These are phyloP conservation scores for Ethmia dodecea DNA, from an alignment of 2,888 invertebrate genomes.

Conservation along the genomic window DNA sequence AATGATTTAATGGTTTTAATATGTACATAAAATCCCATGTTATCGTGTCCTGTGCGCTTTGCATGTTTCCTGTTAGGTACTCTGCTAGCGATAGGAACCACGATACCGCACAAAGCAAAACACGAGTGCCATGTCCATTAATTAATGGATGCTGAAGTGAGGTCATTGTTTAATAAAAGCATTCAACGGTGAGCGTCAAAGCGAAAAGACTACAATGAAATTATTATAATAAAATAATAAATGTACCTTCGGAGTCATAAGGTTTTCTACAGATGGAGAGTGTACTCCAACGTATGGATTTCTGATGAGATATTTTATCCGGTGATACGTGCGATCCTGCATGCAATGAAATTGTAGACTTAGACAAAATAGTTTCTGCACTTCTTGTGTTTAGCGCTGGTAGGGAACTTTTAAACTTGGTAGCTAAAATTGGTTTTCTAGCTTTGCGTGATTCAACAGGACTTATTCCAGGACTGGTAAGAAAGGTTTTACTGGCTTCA, in stretches of 20 bases:
- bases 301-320: conserved; percentile 32
- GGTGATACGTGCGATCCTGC: too few species aligned
- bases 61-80: conserved; percentile 58
- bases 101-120: conserved; percentile 32
- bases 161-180: conserved; percentile 15
- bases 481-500: background rate
- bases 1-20: conserved; percentile 37
- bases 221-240: conserved; percentile 2
- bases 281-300: conserved; percentile 53
- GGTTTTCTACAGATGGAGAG: conserved; percentile 38
- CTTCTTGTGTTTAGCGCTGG: conserved; percentile 29
- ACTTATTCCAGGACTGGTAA: background rate
- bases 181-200: conserved; percentile 19
- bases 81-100: conserved; percentile 35
- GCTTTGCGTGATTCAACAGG: conserved; percentile 1
- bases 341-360: conserved; percentile 41
- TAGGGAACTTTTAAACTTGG: conserved; percentile 38
- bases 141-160: conserved; percentile 23
- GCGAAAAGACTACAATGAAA: conserved; percentile 19
- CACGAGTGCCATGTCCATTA: conserved; percentile 31
- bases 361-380: conserved; percentile 22
- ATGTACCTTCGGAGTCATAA: conserved; percentile 26
- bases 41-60: conserved; percentile 58
- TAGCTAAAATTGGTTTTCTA: conserved; percentile 8
- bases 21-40: conserved; percentile 51